Evolutionary conservation across 2,113 vertebrate species (phyloP).

Genomic region (Narcine bancroftii): DNA sequence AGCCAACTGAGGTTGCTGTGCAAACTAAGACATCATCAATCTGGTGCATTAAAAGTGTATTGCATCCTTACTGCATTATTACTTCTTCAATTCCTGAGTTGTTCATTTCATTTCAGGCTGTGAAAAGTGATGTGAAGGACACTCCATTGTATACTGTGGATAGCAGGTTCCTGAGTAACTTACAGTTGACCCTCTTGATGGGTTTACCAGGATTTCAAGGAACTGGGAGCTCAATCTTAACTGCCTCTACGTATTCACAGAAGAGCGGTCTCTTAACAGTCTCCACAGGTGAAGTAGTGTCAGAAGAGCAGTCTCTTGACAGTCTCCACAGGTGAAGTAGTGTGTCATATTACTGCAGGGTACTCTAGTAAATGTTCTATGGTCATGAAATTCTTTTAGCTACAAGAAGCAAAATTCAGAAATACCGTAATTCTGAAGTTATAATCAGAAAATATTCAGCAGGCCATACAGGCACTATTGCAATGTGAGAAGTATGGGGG

Average conservation of each 20-base stretch:
- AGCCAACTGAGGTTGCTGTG: neutral
- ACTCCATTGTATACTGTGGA: neutral
- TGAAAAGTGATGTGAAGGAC: neutral
- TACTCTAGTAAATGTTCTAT: neutral
- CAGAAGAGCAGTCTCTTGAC: neutral
- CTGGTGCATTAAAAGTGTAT: neutral
- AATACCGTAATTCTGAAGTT: neutral
- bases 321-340: neutral
- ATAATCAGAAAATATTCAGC: neutral
- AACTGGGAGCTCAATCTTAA: neutral
- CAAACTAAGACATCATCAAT: neutral
- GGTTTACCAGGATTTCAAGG: neutral
- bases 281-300: neutral
- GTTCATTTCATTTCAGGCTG: neutral
- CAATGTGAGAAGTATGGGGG: neutral
- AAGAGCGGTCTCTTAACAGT: neutral
- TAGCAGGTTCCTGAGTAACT: neutral
- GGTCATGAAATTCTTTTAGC: neutral
- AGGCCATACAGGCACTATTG: neutral
- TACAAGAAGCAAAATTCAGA: neutral
- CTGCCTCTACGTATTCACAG: neutral
- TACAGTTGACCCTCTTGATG: neutral
- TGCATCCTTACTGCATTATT: neutral
- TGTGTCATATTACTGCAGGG: neutral
- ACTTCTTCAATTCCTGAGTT: neutral